Evolutionary conservation across 2,113 vertebrate species (phyloP), one percentile per base, ranked within the genome.

Genomic region (Corapipo altera): DNA sequence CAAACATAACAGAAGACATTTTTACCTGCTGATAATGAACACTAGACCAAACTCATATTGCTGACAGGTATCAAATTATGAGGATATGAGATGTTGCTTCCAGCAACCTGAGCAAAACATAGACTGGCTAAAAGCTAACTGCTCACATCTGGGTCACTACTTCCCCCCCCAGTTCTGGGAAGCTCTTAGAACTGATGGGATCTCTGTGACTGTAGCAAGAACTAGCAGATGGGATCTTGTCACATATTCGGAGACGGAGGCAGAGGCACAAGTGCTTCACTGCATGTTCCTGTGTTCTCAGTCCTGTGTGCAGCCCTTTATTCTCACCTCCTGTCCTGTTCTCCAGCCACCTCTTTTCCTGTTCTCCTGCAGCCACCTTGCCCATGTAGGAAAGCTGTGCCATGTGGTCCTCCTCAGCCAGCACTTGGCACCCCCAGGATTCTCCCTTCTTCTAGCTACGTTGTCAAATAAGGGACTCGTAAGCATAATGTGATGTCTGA

Each of bases 141-240:
- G 32, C 0, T 0, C 28, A 51, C 30, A 28, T 37, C 12, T 52
- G 6, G 5, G 24, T 41, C 1, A 0, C 2, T 11, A 58, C 35
- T 58, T 39, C n/a, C 54, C 1, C 6, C 13, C 0, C 0, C 41
- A 4, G 48, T 49, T 59, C 67, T 44, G 69, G 28, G 62, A 44
- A 89, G 35, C 28, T 54, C 48, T 89, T 73, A 54, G 32, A 89
- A 39, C 37, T 64, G 27, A 12, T 49, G 70, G 14, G 11, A 77
- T 48, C 9, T 58, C 52, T 80, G n/a, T 0, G 1, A 10, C 37
- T 35, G 26, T 2, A 44, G 32, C 23, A 65, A 52, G 30, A 43
- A 30, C 35, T 33, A 35, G 44, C 8, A 48, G 20, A 23, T 44
- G 77, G 18, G 14, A 75, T 8, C 37, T 23, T 71, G 55, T 8